A percentile compares a stretch with the other conserved stretches of the same genome.
These are phyloP conservation scores for Mus minutoides DNA, from an alignment of 2,797 vertebrate species.

Conservation along the genomic window DNA sequence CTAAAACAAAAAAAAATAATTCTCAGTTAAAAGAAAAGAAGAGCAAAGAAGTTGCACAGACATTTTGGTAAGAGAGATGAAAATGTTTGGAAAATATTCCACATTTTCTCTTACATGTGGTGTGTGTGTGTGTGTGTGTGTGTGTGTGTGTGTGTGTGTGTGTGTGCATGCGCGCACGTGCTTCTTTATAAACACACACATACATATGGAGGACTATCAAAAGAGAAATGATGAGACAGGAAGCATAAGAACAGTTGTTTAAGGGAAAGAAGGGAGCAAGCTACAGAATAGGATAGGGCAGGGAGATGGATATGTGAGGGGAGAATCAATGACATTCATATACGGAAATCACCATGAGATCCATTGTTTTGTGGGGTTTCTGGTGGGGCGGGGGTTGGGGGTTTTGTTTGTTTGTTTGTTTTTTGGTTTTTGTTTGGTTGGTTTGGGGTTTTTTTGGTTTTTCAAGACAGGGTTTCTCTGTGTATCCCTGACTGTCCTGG, in stretches of 20 bases:
- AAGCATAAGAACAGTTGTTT: neutral
- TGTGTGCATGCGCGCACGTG: too few species aligned
- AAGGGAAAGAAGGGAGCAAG: neutral
- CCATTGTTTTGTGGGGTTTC: neutral
- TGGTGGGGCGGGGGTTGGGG: too few species aligned
- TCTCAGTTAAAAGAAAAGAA: neutral
- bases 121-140: neutral
- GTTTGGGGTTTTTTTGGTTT: too few species aligned
- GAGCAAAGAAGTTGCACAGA: neutral
- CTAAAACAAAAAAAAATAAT: neutral
- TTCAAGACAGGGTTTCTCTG: too few species aligned
- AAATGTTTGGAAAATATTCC: neutral
- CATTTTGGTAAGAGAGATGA: neutral
- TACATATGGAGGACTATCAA: neutral
- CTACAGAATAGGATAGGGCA: too few species aligned
- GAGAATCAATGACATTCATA: neutral
- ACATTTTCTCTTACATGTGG: neutral
- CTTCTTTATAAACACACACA: too few species aligned
- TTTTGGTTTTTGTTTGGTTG: too few species aligned
- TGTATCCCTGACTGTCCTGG: too few species aligned
- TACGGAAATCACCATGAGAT: neutral
- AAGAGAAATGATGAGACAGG: too few species aligned
- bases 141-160: neutral
- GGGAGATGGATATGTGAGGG: too few species aligned
- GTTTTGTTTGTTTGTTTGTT: neutral